Conservation (phyloP, 2,113 vertebrate genomes). For the Tragulus kanchil region DNA sequence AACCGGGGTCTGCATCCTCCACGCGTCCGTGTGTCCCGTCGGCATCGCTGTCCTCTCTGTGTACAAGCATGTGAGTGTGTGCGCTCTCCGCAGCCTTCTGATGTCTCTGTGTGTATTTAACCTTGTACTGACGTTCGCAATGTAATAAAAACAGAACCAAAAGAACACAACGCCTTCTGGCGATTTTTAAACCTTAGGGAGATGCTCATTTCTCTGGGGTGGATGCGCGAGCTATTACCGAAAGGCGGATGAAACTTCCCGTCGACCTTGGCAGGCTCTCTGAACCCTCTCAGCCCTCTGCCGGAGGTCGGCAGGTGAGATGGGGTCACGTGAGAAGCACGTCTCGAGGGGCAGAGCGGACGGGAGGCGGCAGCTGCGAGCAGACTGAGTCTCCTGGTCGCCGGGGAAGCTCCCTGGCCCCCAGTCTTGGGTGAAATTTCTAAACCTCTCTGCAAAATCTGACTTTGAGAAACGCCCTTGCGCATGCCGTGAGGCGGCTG, state of each 20-base stretch:
- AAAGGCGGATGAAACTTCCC: conserved; percentile 43
- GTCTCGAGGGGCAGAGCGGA: background rate
- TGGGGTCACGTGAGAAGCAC: background rate
- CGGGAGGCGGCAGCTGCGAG: background rate
- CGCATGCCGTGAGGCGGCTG: background rate
- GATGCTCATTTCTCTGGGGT: conserved; percentile 26
- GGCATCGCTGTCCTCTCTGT: conserved; percentile 55
- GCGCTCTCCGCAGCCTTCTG: conserved; percentile 43
- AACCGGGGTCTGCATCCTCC: conserved; percentile 2
- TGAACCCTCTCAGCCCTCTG: background rate
- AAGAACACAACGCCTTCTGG: conserved; percentile 72
- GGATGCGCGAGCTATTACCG: background rate
- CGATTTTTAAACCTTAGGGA: conserved; percentile 75
- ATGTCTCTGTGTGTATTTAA: conserved; percentile 73
- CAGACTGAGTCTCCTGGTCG: background rate
- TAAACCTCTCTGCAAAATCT: background rate
- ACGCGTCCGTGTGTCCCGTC: conserved; percentile 54
- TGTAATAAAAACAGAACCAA: conserved; percentile 80
- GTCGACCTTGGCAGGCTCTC: background rate
- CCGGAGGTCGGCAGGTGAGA: background rate
- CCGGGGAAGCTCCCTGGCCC: background rate
- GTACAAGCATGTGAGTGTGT: conserved; percentile 69
- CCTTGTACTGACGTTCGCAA: conserved; percentile 71
- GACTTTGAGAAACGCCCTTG: background rate
- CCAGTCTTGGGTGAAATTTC: background rate